A percentile compares a stretch with the other conserved stretches of the same genome.
Evolutionary conservation across 1,140 invertebrate species (phyloP).

Genomic region (Theocolax elegans): DNA sequence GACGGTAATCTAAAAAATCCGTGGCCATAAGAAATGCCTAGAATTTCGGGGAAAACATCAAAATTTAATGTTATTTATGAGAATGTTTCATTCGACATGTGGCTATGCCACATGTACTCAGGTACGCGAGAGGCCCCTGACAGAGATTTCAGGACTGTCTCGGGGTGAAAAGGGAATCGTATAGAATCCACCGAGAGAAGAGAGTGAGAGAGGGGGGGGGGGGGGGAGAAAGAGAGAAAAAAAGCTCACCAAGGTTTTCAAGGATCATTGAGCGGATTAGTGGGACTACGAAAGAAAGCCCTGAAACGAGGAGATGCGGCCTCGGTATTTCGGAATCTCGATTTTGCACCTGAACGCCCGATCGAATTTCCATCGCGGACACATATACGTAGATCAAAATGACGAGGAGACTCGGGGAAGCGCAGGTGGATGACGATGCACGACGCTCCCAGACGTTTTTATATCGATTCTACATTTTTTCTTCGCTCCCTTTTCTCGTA

Average conservation of each 20-base stretch:
- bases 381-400: constrained; percentile 10
- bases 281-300: constrained; percentile 13
- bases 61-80: constrained; percentile 33
- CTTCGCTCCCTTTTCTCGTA: neutral
- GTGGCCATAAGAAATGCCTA: neutral
- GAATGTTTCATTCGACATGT: constrained; percentile 28
- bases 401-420: constrained; percentile 37
- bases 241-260: constrained; percentile 35
- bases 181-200: too few species aligned
- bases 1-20: neutral
- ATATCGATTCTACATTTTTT: neutral
- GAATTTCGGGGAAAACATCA: neutral
- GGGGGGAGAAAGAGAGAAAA: neutral
- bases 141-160: constrained; percentile 25
- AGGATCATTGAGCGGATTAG: constrained; percentile 46
- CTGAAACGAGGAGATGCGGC: neutral
- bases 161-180: constrained; percentile 24
- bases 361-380: constrained; percentile 25
- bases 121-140: constrained; percentile 13
- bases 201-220: too few species aligned
- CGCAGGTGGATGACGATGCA: constrained; percentile 25
- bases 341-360: constrained; percentile 39
- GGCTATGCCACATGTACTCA: neutral
- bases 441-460: neutral
- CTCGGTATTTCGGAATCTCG: neutral